These are phyloP conservation scores for Magallana ariakensis DNA, from an alignment of 1,140 invertebrate genomes.

Conservation along the genomic window DNA sequence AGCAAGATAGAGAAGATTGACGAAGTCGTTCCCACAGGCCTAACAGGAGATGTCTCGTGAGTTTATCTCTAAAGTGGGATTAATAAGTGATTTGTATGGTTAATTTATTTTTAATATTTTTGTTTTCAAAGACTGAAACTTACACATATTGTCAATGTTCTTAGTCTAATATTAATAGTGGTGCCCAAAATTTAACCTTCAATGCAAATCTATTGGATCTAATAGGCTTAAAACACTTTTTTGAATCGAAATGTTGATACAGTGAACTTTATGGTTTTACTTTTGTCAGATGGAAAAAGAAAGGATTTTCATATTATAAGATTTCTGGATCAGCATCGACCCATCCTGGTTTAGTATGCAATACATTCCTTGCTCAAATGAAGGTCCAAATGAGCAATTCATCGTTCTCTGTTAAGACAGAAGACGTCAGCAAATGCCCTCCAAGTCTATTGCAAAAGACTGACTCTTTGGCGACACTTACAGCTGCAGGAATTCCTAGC, in stretches of 20 bases:
- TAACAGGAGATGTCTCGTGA: neutral
- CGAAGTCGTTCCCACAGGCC: neutral
- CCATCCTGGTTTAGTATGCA: neutral
- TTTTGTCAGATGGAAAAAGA: neutral
- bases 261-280: no score
- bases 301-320: constrained; percentile 13
- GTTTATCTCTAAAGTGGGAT: neutral
- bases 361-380: neutral
- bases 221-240: no score
- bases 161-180: no score
- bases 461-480: neutral
- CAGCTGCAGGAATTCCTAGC: neutral
- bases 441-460: neutral
- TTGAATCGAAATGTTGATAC: no score
- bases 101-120: no score
- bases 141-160: no score
- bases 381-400: neutral
- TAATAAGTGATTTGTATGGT: no score
- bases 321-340: neutral
- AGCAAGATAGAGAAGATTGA: constrained; percentile 26
- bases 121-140: no score
- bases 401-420: neutral
- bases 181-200: no score
- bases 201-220: no score
- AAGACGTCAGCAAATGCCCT: constrained; percentile 4